Conservation (phyloP, 2,113 vertebrate genomes). For the Xiphophorus maculatus region DNA sequence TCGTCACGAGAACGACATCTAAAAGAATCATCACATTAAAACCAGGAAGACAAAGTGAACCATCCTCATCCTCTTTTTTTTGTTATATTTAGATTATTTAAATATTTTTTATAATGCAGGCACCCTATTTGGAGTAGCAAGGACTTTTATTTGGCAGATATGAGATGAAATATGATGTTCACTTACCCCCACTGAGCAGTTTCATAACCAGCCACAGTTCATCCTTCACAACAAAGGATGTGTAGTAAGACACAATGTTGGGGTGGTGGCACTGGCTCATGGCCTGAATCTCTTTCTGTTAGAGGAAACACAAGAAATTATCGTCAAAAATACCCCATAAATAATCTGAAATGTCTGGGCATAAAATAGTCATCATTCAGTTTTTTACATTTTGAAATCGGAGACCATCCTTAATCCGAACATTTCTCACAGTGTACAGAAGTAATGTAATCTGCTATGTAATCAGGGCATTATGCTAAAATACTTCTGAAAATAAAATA, state of each 20-base stretch:
- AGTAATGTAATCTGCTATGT: not conserved
- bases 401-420: not conserved
- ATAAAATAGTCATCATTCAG: not conserved
- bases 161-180: not conserved
- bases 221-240: slow-evolving; percentile 97
- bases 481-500: not conserved
- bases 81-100: not conserved
- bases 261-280: slow-evolving; percentile 99
- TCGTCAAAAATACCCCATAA: not conserved
- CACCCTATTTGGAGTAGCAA: not conserved
- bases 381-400: not conserved
- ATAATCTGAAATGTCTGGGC: not conserved
- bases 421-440: not conserved
- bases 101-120: not conserved
- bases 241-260: slow-evolving; percentile 98
- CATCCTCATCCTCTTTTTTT: not conserved
- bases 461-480: not conserved
- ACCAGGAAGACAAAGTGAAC: not conserved
- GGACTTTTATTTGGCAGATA: not conserved
- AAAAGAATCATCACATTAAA: slow-evolving; percentile 1
- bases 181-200: slow-evolving; percentile 92
- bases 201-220: slow-evolving; percentile 99
- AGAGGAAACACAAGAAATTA: slow-evolving; percentile 30
- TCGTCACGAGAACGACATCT: not conserved
- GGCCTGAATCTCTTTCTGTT: slow-evolving; percentile 82